phyloP scores from a whole-genome alignment of 30 jellyfish, hydroid and myxozoan species.

The Morbakka virulenta region DNA sequence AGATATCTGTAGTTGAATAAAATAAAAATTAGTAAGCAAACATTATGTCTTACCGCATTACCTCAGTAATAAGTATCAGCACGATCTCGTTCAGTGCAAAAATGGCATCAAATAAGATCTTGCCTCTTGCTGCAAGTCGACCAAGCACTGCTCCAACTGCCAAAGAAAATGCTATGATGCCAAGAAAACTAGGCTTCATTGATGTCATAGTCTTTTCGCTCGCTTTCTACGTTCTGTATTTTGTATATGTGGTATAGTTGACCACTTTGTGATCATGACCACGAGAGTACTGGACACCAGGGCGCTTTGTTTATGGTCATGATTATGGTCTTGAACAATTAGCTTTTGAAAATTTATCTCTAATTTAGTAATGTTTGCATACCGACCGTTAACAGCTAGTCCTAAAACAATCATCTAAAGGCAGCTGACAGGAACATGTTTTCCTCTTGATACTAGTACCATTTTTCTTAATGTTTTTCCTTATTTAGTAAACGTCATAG shows the following conservation, averaged over 20 bases:
- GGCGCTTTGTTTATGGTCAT: no score
- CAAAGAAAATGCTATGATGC: conserved; percentile 73
- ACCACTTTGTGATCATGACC: conserved; percentile 44
- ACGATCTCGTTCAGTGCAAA: conserved; percentile 56
- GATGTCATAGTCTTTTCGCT: conserved; percentile 32
- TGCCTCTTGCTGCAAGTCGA: conserved; percentile 59
- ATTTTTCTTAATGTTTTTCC: no score
- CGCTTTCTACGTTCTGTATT: conserved; percentile 37
- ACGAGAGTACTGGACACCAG: no score
- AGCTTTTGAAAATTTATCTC: no score
- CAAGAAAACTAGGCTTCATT: conserved; percentile 76
- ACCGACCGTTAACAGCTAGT: no score
- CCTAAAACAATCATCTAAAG: background rate
- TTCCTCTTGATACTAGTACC: no score
- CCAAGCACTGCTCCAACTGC: conserved; percentile 82
- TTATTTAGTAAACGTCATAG: no score
- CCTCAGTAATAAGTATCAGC: conserved; percentile 65
- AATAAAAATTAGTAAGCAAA: no score
- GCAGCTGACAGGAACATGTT: no score
- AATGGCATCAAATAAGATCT: conserved; percentile 49
- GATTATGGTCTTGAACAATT: no score
- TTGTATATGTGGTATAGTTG: conserved; percentile 63
- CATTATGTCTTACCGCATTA: conserved; percentile 97
- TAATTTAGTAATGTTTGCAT: no score
- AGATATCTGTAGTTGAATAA: no score